Conservation (phyloP, 2,797 vertebrate genomes). For the Amblyraja radiata region DNA sequence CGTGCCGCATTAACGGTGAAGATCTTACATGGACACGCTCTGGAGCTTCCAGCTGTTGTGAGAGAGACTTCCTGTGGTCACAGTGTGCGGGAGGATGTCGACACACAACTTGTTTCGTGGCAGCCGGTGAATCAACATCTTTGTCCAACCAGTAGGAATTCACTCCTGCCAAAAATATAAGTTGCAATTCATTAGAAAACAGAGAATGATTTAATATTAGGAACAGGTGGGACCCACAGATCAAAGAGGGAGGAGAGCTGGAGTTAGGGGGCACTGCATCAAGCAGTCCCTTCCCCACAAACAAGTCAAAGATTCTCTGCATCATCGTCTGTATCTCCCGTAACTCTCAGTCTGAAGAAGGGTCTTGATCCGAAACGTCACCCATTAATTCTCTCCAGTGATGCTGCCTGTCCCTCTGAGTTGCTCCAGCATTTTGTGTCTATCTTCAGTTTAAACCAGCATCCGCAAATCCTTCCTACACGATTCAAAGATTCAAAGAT, state of each 20-base stretch:
- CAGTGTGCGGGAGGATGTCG: slow-evolving; percentile 49
- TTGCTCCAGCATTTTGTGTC: too few relatives aligned
- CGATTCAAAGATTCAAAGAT: not conserved
- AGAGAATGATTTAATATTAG: not conserved
- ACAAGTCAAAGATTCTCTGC: too few relatives aligned
- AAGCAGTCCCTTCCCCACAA: too few relatives aligned
- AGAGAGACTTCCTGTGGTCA: slow-evolving; percentile 76
- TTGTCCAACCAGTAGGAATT: slow-evolving; percentile 66
- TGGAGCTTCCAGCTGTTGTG: slow-evolving; percentile 76
- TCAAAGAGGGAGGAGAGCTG: not conserved
- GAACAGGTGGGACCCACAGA: slow-evolving; percentile 22
- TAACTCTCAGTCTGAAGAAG: too few relatives aligned
- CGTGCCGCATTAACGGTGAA: not conserved
- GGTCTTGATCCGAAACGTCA: too few relatives aligned
- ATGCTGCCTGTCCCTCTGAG: too few relatives aligned
- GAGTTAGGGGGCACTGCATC: not conserved
- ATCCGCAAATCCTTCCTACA: too few relatives aligned
- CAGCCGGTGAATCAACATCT: slow-evolving; percentile 54
- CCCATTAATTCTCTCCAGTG: too few relatives aligned
- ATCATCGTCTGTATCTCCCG: too few relatives aligned
- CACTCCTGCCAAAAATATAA: slow-evolving; percentile 55
- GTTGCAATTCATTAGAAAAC: not conserved
- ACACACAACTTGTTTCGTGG: slow-evolving; percentile 49
- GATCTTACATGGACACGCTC: slow-evolving; percentile 56
- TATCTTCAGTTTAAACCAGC: too few relatives aligned